Evolutionary conservation across 2,113 vertebrate genomes (phyloP).

Genomic region (Cichladusa arquata): DNA sequence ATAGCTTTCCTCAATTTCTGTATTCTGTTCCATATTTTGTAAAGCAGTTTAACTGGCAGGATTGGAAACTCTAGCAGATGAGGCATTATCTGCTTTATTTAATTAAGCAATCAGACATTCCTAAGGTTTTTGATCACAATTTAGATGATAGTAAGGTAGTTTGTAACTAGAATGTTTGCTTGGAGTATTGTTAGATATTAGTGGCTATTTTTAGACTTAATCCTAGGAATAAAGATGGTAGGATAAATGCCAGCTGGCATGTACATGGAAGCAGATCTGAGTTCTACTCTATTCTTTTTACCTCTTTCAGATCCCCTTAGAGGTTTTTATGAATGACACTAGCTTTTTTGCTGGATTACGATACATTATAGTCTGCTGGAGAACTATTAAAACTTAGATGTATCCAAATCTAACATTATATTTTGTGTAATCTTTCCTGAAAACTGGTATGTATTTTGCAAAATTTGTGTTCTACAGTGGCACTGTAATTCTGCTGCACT

Average conservation of each 20-base stretch:
- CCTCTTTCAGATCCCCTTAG: background rate
- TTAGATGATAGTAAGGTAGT: background rate
- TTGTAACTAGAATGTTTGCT: background rate
- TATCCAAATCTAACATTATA: background rate
- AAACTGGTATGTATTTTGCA: background rate
- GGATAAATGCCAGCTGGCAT: background rate
- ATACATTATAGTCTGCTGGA: background rate
- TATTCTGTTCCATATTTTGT: background rate
- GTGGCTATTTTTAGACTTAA: background rate
- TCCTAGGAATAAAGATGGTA: background rate
- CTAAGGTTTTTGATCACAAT: background rate
- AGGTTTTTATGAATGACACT: background rate
- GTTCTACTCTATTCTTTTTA: background rate
- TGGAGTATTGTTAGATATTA: background rate
- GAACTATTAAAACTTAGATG: background rate
- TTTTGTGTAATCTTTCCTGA: background rate
- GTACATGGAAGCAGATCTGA: background rate
- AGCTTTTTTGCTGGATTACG: background rate
- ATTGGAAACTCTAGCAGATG: background rate
- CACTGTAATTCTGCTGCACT: background rate
- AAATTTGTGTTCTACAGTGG: background rate
- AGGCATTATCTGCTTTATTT: background rate
- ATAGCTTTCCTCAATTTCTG: background rate
- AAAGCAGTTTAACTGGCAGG: background rate
- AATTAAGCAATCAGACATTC: background rate